These are phyloP conservation scores for Ptyas mucosa DNA, from an alignment of 2,113 vertebrate genomes.

Conservation along the genomic window DNA sequence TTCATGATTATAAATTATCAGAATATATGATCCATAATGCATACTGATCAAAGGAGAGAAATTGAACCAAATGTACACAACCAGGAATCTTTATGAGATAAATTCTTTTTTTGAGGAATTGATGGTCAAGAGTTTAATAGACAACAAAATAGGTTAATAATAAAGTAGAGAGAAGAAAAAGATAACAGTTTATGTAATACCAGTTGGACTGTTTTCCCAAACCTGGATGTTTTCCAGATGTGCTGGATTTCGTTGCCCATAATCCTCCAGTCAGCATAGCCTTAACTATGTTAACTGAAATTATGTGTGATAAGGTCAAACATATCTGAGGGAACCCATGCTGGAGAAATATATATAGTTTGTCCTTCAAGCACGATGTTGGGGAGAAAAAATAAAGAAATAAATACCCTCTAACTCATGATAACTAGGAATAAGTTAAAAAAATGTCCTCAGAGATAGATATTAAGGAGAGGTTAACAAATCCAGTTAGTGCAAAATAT, in stretches of 20 bases:
- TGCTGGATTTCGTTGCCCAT: not conserved
- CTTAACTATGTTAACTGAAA: not conserved
- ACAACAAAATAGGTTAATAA: not conserved
- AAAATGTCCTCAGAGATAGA: not conserved
- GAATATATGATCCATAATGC: not conserved
- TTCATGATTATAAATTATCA: not conserved
- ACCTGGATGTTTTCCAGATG: not conserved
- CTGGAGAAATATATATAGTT: not conserved
- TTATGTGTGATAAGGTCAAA: not conserved
- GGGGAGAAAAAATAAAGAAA: too few relatives aligned
- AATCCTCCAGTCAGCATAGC: not conserved
- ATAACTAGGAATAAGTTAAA: not conserved
- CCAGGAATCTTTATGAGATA: not conserved
- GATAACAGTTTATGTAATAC: not conserved
- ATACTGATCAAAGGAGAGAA: not conserved
- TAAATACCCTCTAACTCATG: not conserved
- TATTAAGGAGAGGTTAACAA: not conserved
- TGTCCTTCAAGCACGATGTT: too few relatives aligned
- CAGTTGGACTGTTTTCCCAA: not conserved
- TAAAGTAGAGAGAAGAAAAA: too few relatives aligned
- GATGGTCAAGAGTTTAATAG: not conserved
- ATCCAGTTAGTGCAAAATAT: not conserved
- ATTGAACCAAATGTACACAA: not conserved
- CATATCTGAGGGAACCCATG: not conserved
- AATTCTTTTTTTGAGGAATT: not conserved